A percentile compares a stretch with the other conserved stretches of the same genome.
Evolutionary conservation across 2,888 invertebrate genomes (phyloP).

Genomic region (Megastigmus dorsalis): DNA sequence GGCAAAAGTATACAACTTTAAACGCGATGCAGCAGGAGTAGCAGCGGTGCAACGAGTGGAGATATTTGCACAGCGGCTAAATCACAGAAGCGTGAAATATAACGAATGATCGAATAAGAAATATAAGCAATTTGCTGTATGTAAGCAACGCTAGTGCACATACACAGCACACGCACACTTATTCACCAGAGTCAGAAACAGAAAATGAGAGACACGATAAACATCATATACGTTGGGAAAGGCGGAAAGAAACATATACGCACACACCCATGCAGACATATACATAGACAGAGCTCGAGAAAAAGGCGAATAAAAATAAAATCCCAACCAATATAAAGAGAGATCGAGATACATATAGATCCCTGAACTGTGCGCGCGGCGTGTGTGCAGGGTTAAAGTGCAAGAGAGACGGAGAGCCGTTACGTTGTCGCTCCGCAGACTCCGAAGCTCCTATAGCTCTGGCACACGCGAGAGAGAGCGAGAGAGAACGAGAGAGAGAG

Average conservation of each 20-base stretch:
- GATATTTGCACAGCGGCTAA: too few species aligned
- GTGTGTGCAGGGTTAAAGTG: not conserved
- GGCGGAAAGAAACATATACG: not conserved
- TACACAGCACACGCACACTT: not conserved
- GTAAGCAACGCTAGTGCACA: not conserved
- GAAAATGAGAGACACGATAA: not conserved
- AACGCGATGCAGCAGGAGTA: too few species aligned
- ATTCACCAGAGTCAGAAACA: not conserved
- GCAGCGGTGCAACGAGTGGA: too few species aligned
- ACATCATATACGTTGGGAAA: not conserved
- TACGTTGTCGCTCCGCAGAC: too few species aligned
- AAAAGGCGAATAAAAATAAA: not conserved
- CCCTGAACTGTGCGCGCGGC: not conserved
- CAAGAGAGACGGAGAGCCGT: not conserved
- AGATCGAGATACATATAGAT: not conserved
- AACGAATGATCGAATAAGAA: not conserved
- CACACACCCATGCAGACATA: not conserved
- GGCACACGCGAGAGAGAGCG: constrained; percentile 20
- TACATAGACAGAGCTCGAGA: not conserved
- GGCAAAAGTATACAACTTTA: too few species aligned
- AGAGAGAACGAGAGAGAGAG: not conserved
- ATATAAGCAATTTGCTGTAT: not conserved
- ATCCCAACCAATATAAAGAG: not conserved
- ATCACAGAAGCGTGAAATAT: too few species aligned
- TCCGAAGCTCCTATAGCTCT: not conserved